phyloP scores from a whole-genome alignment of 2,113 vertebrate species.

The Puma concolor region DNA sequence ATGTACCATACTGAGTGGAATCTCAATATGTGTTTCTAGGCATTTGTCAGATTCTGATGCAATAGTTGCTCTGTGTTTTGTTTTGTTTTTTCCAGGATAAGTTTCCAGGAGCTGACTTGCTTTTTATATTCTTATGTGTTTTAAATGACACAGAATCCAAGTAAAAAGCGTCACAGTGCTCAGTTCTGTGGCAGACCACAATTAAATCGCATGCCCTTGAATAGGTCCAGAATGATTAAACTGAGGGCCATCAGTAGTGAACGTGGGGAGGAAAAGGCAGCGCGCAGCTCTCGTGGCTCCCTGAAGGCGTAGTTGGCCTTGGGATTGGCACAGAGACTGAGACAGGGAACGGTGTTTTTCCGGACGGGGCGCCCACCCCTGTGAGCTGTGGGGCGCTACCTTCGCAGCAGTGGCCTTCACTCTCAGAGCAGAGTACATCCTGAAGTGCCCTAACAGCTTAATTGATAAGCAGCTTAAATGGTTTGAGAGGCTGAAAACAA shows the following conservation, averaged over 20 bases:
- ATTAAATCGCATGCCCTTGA: slow-evolving; percentile 50
- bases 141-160: slow-evolving; percentile 13
- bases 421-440: not conserved
- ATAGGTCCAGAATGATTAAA: slow-evolving; percentile 29
- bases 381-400: not conserved
- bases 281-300: not conserved
- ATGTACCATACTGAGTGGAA: not conserved
- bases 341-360: not conserved
- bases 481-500: slow-evolving; percentile 29
- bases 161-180: slow-evolving; percentile 11
- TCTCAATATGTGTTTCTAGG: not conserved
- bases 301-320: not conserved
- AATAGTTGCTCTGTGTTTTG: not conserved
- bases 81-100: slow-evolving; percentile 1
- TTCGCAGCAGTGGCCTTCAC: not conserved
- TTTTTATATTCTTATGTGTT: slow-evolving; percentile 13
- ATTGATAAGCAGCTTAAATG: slow-evolving; percentile 39
- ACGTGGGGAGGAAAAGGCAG: not conserved
- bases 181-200: slow-evolving; percentile 39
- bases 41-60: not conserved
- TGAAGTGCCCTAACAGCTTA: not conserved
- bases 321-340: fast-evolving
- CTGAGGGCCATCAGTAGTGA: not conserved
- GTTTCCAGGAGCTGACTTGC: slow-evolving; percentile 23
- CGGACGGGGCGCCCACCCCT: not conserved